Conservation (phyloP, 1,140 invertebrate species). For the Monochamus saltuarius region DNA sequence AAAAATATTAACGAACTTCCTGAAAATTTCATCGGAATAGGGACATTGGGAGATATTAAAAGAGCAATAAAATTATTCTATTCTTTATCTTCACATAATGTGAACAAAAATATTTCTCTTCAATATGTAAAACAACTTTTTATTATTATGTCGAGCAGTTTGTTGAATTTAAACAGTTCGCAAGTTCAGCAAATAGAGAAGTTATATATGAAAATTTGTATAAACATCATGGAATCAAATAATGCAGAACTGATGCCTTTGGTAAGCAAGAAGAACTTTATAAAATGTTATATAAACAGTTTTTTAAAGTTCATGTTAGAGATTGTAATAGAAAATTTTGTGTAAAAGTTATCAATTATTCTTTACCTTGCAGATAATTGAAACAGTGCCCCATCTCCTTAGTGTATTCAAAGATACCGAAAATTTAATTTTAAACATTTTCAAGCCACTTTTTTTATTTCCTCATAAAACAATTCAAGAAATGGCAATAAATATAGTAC, state of each 20-base stretch:
- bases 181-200: slow-evolving; percentile 31
- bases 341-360: no score
- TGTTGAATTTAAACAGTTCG: slow-evolving; percentile 25
- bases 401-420: slow-evolving; percentile 31
- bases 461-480: slow-evolving; percentile 9
- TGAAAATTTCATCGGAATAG: slow-evolving; percentile 26
- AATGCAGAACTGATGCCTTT: slow-evolving; percentile 4
- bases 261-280: slow-evolving; percentile 6
- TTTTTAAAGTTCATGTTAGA: no score
- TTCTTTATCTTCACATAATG: slow-evolving; percentile 21
- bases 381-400: slow-evolving; percentile 27
- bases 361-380: slow-evolving; percentile 25
- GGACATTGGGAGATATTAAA: slow-evolving; percentile 25
- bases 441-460: slow-evolving; percentile 24
- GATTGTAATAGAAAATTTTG: no score
- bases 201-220: slow-evolving; percentile 27
- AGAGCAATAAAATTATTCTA: slow-evolving; percentile 26
- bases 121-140: slow-evolving; percentile 31
- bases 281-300: no score
- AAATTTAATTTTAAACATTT: slow-evolving; percentile 24
- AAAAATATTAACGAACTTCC: slow-evolving; percentile 29
- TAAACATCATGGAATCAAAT: slow-evolving; percentile 2
- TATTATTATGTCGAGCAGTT: slow-evolving; percentile 28
- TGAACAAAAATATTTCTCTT: slow-evolving; percentile 21
- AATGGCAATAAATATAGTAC: slow-evolving; percentile 22